A percentile compares a stretch with the other conserved stretches of the same genome.
Evolutionary conservation across 2,797 vertebrate species (phyloP).

Genomic region (Poecilia picta): DNA sequence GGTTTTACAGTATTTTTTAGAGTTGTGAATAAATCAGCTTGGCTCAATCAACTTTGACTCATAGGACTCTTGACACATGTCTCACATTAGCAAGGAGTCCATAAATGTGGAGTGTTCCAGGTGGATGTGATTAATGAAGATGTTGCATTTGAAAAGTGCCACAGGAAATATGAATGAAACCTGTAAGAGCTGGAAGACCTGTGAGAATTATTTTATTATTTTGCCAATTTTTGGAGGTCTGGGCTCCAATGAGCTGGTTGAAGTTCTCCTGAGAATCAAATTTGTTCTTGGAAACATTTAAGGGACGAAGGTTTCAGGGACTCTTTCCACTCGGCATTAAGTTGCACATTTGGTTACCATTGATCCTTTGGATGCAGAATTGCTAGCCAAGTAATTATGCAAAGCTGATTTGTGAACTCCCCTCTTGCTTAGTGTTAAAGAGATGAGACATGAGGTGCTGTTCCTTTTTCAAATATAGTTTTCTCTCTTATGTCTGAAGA

Average conservation of each 20-base stretch:
- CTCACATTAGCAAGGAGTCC: not conserved
- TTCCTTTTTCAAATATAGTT: not conserved
- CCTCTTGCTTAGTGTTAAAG: not conserved
- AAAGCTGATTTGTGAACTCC: not conserved
- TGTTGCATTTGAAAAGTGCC: not conserved
- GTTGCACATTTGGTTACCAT: not conserved
- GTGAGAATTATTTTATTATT: not conserved
- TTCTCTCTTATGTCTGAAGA: not conserved
- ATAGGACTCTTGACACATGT: not conserved
- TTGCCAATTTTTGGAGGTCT: constrained; percentile 4
- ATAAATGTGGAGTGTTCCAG: not conserved
- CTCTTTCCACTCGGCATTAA: not conserved
- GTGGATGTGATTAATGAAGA: not conserved
- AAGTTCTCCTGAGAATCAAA: not conserved
- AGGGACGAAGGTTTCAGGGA: not conserved
- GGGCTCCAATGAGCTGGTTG: not conserved
- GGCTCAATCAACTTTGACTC: constrained; percentile 3
- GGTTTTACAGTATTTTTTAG: not conserved
- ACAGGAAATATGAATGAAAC: not conserved
- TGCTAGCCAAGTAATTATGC: not conserved
- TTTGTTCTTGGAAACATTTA: not conserved
- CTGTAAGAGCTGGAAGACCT: not conserved
- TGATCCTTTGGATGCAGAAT: not conserved
- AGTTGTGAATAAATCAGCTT: not conserved
- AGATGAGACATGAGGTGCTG: not conserved